Base-by-base conservation (phyloP, 2,888 invertebrate species). In the Tetrapedia diversipes region DNA sequence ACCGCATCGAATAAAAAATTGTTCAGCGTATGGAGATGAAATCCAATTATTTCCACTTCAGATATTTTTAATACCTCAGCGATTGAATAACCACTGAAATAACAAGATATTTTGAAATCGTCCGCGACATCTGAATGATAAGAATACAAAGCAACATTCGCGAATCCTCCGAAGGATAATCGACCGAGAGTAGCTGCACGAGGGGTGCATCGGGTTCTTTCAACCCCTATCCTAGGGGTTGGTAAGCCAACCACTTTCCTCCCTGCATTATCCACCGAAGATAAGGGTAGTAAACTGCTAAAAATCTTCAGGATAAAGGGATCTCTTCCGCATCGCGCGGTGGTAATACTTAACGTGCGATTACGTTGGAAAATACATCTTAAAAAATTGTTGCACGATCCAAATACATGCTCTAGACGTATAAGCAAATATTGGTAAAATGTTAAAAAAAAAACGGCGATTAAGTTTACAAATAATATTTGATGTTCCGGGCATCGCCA, bases 261-360 rank as follows among this genome's bases (percentile, higher is more conserved):
- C 70, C 79, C 90, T 90, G 89, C 86, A 86, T 89, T 91, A 91
- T 82, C 91, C 80, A 84, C 89, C 71, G 86, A 34, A 78, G 88
- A 81, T 87, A 83, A 86, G 86, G 86, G 86, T 78, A 77, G 81
- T 47, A 56, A 53, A 60, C 65, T 43, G 29, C 51, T n/a, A 49
- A 57, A 63, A 66, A 41, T 78, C 66, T 60, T 34, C 70, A 67
- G 79, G 84, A 75, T 72, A 71, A 79, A 83, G 51, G 61, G 86
- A 49, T 51, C 84, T 79, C 90, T 88, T 86, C 86, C 67, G 43
- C 85, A 90, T 83, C 90, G 77, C 85, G 53, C 51, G 86, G 86
- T 73, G 90, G 89, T 89, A 89, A 89, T 70, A 81, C 79, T 76
- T 57, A n/a, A n/a, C 22, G 32, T 14, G 1, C 4, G 32, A 14